Evolutionary conservation across 2,113 vertebrate species (phyloP), one percentile per base, ranked within the genome.

Genomic region (Tenebrosternarchus preto): DNA sequence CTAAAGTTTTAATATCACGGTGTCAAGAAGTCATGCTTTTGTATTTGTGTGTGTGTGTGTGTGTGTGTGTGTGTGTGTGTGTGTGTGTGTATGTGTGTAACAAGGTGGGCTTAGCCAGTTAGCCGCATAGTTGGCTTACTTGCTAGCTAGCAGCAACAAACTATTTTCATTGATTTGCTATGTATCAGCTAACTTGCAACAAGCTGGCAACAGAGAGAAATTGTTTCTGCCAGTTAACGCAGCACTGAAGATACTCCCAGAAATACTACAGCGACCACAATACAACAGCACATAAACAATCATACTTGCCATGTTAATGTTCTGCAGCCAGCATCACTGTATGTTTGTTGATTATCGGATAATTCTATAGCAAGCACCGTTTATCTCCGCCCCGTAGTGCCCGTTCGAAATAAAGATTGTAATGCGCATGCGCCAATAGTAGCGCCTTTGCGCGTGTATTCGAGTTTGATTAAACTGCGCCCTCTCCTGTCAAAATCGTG

Each of bases 341-440:
- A 12, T 43, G 36, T 84, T 31, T 43, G 57, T 46, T 61, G 53
- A 77, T 84, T 50, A 29, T 61, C 67, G 50, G 61, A 55, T 77
- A 63, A 77, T 19, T 77, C 76, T 73, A 74, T 63, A 80, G 73
- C 46, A 57, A 61, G 77, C 71, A 55, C 59, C 22, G 17, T 27
- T 17, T n/a, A 77, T 81, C 83, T 81, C 83, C 79, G 74, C 82
- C 82, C 82, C 43, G 33, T 73, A 68, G 60, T 71, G 66, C 74
- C 78, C 60, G 53, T 77, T 84, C 64, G 22, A 57, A 56, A 74
- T 68, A 1, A 39, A 31, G 9, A 20, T 33, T 17, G 17, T 46
- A 74, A 9, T 76, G 79, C 74, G 83, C 83, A 78, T 81, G 83
- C 69, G 83, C 61, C 36, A 0, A 50, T 73, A 55, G 70, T 80